Conservation (phyloP, 2,113 vertebrate species). For the Gorsachius goisagi region DNA sequence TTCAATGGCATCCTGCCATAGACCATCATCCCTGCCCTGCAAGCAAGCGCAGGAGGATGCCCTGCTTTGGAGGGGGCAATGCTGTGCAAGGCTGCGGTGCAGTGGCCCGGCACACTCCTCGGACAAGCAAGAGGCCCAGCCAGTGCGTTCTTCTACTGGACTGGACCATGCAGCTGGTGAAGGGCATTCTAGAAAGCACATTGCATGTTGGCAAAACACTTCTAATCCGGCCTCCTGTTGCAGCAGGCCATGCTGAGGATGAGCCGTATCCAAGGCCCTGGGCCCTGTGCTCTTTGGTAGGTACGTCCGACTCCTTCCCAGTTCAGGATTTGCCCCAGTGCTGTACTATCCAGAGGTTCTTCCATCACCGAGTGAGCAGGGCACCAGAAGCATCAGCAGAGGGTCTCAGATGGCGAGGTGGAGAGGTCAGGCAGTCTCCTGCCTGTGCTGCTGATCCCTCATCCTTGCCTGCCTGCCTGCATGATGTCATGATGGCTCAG, state of each 20-base stretch:
- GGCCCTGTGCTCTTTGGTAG: neutral
- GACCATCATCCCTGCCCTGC: rapidly evolving
- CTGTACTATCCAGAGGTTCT: neutral
- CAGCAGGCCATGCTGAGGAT: neutral
- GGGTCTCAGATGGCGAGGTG: neutral
- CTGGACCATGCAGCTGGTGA: neutral
- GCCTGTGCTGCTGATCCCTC: neutral
- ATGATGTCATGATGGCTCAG: neutral
- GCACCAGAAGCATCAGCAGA: too few relatives aligned
- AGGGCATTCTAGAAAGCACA: neutral
- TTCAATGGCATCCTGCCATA: neutral
- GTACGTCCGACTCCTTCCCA: neutral
- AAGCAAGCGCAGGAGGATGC: neutral
- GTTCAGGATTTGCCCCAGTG: neutral
- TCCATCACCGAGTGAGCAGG: neutral
- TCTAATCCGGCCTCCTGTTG: too few relatives aligned
- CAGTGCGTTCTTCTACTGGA: neutral
- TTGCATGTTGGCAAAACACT: neutral
- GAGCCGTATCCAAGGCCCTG: neutral
- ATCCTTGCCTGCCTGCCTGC: neutral
- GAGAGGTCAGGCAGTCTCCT: neutral
- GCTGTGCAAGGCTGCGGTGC: neutral
- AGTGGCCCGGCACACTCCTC: neutral
- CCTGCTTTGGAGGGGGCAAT: rapidly evolving
- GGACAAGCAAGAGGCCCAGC: neutral